Evolutionary conservation across 2,797 vertebrate genomes (phyloP).

Genomic region (Fundulus diaphanus): DNA sequence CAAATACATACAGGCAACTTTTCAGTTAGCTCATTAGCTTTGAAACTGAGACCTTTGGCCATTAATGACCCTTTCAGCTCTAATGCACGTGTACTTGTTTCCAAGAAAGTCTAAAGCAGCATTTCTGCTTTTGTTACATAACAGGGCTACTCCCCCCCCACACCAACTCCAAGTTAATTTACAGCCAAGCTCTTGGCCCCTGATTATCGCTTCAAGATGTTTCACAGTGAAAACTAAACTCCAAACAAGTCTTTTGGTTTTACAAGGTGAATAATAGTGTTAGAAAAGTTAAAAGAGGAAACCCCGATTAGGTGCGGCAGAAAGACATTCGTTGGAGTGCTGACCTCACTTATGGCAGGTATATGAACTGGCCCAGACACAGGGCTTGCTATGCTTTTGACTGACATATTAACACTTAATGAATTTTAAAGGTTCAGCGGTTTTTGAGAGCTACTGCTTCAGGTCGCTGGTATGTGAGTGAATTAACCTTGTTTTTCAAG

Average conservation of each 20-base stretch:
- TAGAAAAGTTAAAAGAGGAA: slow-evolving; percentile 38
- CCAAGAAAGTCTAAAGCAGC: slow-evolving; percentile 17
- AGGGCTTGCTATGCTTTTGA: slow-evolving; percentile 50
- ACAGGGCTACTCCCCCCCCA: slow-evolving; percentile 19
- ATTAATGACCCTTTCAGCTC: slow-evolving; percentile 3
- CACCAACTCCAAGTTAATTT: slow-evolving; percentile 43
- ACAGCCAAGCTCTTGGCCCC: slow-evolving; percentile 26
- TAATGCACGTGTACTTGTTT: slow-evolving; percentile 16
- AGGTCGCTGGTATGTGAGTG: slow-evolving; percentile 53
- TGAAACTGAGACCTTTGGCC: slow-evolving; percentile 1
- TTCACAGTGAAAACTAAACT: slow-evolving; percentile 52
- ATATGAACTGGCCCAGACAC: slow-evolving; percentile 27
- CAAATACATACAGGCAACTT: not conserved
- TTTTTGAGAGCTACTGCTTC: slow-evolving; percentile 54
- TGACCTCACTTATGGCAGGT: slow-evolving; percentile 40
- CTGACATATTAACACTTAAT: slow-evolving; percentile 63
- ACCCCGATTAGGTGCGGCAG: slow-evolving; percentile 39
- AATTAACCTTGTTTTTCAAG: slow-evolving; percentile 44
- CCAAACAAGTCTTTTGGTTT: slow-evolving; percentile 38
- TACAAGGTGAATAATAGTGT: slow-evolving; percentile 57
- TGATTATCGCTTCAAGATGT: slow-evolving; percentile 64
- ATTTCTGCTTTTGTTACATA: slow-evolving; percentile 35
- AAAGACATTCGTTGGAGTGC: slow-evolving; percentile 7
- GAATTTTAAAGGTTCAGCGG: slow-evolving; percentile 50
- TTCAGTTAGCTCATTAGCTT: slow-evolving; percentile 23